Percentiles rank a stretch among this genome's conserved stretches.
Conservation (phyloP, 1,140 invertebrate genomes). For the Chrysopa pallens region DNA sequence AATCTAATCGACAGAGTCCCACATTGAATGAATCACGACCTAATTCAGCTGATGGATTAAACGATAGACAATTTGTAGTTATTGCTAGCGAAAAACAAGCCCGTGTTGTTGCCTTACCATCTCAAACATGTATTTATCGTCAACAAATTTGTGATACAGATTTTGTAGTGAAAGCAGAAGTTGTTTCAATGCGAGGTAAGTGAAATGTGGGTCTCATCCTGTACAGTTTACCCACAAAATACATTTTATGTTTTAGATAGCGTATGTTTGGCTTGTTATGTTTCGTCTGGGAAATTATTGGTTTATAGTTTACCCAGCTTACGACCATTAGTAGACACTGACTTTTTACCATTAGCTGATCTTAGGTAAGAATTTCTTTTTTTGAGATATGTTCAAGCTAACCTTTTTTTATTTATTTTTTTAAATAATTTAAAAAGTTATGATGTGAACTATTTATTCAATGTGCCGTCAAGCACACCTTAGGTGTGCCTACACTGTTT, state of each 20-base stretch:
- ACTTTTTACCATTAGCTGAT: slow-evolving; percentile 84
- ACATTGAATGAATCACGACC: slow-evolving; percentile 32
- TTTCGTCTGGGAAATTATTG: slow-evolving; percentile 81
- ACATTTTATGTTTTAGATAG: slow-evolving; percentile 51
- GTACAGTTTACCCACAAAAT: neutral
- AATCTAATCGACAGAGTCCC: slow-evolving; percentile 54
- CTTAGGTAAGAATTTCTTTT: slow-evolving; percentile 51
- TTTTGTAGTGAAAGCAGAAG: slow-evolving; percentile 87
- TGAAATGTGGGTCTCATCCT: neutral
- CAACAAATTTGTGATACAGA: slow-evolving; percentile 71
- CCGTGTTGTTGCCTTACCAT: slow-evolving; percentile 81
- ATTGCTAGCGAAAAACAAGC: slow-evolving; percentile 90
- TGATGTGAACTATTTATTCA: too few species aligned
- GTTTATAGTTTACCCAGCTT: slow-evolving; percentile 88
- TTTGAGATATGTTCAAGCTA: too few species aligned
- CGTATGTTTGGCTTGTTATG: slow-evolving; percentile 82
- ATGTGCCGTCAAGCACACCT: too few species aligned
- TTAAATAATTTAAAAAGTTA: too few species aligned
- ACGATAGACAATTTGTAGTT: slow-evolving; percentile 82
- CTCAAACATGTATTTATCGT: slow-evolving; percentile 78
- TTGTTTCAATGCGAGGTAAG: slow-evolving; percentile 79
- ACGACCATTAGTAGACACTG: slow-evolving; percentile 74
- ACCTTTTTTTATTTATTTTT: too few species aligned
- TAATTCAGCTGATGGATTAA: slow-evolving; percentile 31
- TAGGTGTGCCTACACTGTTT: too few species aligned